These are phyloP conservation scores for Macroteleia sp. DNA, from an alignment of 2,888 invertebrate genomes.

Conservation along the genomic window DNA sequence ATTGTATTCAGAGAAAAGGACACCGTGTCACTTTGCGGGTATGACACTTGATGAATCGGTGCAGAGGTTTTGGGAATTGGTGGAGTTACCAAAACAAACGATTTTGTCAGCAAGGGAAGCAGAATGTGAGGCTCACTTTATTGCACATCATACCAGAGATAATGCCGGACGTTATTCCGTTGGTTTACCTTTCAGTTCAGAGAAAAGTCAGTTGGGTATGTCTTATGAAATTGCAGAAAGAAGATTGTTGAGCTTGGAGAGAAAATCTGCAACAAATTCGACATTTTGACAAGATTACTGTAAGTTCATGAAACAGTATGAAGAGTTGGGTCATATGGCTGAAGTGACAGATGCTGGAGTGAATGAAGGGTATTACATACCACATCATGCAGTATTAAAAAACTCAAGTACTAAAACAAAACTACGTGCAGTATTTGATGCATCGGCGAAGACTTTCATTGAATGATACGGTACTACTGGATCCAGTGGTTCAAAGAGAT, in stretches of 20 bases:
- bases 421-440: constrained; percentile 69
- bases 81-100: no score
- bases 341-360: not conserved
- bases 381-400: constrained; percentile 65
- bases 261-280: not conserved
- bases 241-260: no score
- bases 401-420: constrained; percentile 61
- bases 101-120: no score
- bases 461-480: constrained; percentile 63
- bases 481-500: constrained; percentile 64
- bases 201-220: no score
- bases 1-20: no score
- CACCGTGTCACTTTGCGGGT: no score
- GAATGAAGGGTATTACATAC: constrained; percentile 39
- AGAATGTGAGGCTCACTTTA: no score
- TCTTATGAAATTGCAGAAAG: constrained; percentile 1
- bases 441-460: constrained; percentile 59
- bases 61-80: no score
- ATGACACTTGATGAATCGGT: no score
- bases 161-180: no score
- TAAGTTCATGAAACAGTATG: constrained; percentile 64
- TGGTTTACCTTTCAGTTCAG: no score
- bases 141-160: no score
- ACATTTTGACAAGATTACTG: constrained; percentile 31
- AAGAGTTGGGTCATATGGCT: constrained; percentile 62